Percentiles rank a stretch among this genome's conserved stretches.
Conservation (phyloP, 2,888 invertebrate genomes). For the Rhagium mordax region DNA sequence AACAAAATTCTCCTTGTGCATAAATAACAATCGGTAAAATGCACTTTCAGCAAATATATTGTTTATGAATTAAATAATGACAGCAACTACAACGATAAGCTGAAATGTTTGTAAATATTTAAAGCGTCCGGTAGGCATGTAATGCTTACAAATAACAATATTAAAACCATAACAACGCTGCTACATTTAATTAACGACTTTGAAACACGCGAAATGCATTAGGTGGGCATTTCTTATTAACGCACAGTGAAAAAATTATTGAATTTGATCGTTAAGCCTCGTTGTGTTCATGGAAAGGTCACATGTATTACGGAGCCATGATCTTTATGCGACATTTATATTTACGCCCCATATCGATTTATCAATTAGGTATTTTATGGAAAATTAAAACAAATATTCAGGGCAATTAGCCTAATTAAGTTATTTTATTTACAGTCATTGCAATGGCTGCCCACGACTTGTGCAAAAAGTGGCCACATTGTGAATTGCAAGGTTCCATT, state of each 20-base stretch:
- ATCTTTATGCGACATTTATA: background rate
- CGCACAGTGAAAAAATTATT: background rate
- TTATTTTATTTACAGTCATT: too few species aligned
- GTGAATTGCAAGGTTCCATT: too few species aligned
- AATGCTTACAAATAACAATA: background rate
- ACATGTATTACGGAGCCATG: background rate
- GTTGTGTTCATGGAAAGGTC: background rate
- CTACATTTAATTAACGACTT: background rate
- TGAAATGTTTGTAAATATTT: background rate
- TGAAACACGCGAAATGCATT: background rate
- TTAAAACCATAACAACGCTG: background rate
- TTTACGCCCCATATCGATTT: background rate
- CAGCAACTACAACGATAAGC: background rate
- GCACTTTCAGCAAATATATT: too few species aligned
- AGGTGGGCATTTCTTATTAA: background rate
- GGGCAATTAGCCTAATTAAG: too few species aligned
- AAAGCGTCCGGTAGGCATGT: background rate
- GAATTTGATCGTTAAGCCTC: background rate
- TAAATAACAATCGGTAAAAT: background rate
- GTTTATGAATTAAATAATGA: background rate
- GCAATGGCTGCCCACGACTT: too few species aligned
- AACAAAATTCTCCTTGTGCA: background rate
- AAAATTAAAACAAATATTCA: background rate
- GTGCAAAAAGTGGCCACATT: too few species aligned
- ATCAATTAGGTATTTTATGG: background rate